These are phyloP conservation scores for Glaucomys volans DNA, from an alignment of 2,113 vertebrate species.

Conservation along the genomic window DNA sequence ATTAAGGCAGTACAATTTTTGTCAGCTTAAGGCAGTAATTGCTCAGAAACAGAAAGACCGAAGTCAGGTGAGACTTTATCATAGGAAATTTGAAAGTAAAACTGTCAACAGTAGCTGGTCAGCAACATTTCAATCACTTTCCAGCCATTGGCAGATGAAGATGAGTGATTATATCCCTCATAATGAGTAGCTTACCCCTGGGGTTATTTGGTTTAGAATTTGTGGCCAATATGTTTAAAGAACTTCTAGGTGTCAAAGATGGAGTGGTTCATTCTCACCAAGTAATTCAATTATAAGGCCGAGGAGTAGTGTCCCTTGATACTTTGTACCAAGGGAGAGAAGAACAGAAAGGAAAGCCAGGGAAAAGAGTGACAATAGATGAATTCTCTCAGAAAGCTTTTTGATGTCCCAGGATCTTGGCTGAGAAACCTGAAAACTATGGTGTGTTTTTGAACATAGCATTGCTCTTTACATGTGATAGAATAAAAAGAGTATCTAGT, in stretches of 20 bases:
- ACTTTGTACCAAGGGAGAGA: background rate
- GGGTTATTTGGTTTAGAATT: slow-evolving; percentile 37
- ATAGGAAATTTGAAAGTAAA: background rate
- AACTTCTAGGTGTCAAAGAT: background rate
- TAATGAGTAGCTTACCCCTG: background rate
- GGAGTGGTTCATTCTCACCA: background rate
- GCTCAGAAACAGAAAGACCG: slow-evolving; percentile 10
- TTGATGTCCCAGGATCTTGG: background rate
- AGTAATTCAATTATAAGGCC: background rate
- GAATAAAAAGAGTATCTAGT: background rate
- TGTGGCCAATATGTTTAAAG: background rate
- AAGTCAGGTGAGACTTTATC: background rate
- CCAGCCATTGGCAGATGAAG: background rate
- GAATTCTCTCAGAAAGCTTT: background rate
- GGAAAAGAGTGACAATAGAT: background rate
- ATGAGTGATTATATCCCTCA: background rate
- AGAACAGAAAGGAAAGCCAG: background rate
- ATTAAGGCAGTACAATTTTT: slow-evolving; percentile 51
- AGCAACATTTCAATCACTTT: background rate
- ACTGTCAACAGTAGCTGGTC: background rate
- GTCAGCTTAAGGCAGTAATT: slow-evolving; percentile 48
- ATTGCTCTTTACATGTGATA: background rate
- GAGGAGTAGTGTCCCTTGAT: background rate
- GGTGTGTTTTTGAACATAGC: background rate
- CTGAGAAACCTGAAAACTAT: background rate